Evolutionary conservation across 92 coral and sea anemone species (phyloP).

Genomic region (Meandrina meandrites): DNA sequence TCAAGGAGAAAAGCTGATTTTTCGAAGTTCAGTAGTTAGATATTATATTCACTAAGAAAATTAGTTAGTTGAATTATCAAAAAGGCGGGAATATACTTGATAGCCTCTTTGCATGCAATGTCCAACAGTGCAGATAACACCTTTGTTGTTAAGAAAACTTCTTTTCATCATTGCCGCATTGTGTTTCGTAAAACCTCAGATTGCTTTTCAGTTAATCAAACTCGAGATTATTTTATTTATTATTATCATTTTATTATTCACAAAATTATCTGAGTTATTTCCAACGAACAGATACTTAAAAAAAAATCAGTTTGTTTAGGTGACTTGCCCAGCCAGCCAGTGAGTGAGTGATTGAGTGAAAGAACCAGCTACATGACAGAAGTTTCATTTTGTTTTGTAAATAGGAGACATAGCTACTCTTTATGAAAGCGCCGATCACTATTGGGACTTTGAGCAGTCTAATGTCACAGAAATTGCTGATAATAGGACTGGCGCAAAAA

Average conservation of each 20-base stretch:
- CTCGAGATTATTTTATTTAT: no score
- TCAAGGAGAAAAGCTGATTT: background rate
- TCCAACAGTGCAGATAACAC: no score
- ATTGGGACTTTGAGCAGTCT: constrained; percentile 73
- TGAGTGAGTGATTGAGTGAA: background rate
- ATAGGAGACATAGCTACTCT: constrained; percentile 17
- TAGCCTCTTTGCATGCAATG: no score
- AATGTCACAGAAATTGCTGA: constrained; percentile 31
- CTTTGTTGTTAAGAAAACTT: no score
- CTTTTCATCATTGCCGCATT: no score
- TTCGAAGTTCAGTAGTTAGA: background rate
- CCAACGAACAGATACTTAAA: no score
- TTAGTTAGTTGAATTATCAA: background rate
- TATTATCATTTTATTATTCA: no score
- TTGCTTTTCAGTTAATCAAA: background rate
- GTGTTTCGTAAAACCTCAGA: no score
- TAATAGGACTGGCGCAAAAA: background rate
- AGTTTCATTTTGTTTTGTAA: background rate
- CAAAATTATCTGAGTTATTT: no score
- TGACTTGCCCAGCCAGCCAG: background rate
- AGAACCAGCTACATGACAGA: background rate
- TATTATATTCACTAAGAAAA: background rate
- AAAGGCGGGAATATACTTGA: no score
- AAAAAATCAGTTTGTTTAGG: no score
- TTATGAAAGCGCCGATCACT: constrained; percentile 47